Conservation (phyloP, 2,113 vertebrate genomes). For the Andinoacara biseriatus region DNA sequence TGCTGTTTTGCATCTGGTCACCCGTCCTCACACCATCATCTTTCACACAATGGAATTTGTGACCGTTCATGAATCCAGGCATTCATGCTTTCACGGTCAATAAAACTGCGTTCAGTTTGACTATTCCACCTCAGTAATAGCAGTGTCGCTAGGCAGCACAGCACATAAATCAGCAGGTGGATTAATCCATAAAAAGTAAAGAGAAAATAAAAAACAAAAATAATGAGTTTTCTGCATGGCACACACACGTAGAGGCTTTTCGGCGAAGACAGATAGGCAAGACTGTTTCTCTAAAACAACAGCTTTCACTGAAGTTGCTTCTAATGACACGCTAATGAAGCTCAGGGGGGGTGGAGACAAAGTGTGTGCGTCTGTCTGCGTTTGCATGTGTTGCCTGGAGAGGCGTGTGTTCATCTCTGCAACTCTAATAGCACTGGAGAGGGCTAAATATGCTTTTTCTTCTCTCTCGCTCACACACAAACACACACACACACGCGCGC, state of each 20-base stretch:
- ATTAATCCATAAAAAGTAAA: conserved; percentile 16
- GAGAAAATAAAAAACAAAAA: neutral
- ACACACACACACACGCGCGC: neutral
- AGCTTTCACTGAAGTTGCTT: conserved; percentile 53
- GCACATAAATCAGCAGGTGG: conserved; percentile 16
- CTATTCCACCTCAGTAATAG: neutral
- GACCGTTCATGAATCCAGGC: conserved; percentile 12
- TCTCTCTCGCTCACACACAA: conserved; percentile 20
- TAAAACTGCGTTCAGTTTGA: conserved; percentile 3
- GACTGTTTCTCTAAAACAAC: conserved; percentile 46
- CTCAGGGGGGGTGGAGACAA: conserved; percentile 48
- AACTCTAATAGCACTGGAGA: conserved; percentile 50
- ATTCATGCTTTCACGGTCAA: conserved; percentile 19
- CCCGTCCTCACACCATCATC: neutral
- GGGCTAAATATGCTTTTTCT: conserved; percentile 24
- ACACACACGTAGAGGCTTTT: neutral
- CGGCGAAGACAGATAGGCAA: neutral
- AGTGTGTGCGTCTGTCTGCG: conserved; percentile 37
- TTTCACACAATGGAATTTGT: conserved; percentile 18
- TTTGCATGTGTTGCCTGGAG: conserved; percentile 43
- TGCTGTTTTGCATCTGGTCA: neutral
- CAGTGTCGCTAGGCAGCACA: neutral
- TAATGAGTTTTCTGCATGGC: conserved; percentile 30
- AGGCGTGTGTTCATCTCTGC: conserved; percentile 42
- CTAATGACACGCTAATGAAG: conserved; percentile 72